A percentile compares a stretch with the other conserved stretches of the same genome.
These are phyloP conservation scores for Creontiades dilutus DNA, from an alignment of 2,888 invertebrate genomes.

Conservation along the genomic window DNA sequence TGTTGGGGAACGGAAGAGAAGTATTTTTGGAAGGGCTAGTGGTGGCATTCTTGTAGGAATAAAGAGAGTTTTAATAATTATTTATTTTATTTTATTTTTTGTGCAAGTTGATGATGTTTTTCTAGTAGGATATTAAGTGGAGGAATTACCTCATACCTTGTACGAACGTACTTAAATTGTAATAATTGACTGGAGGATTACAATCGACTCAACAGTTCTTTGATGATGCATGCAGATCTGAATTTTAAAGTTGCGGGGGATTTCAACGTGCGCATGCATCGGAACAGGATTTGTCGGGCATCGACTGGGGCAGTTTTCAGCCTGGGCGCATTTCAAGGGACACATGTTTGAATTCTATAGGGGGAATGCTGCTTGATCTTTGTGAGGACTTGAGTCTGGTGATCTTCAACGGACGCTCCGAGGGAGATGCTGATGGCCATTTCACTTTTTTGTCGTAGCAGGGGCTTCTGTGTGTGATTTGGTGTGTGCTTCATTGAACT, in stretches of 20 bases:
- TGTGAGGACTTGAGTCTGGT: constrained; percentile 39
- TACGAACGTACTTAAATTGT: background rate
- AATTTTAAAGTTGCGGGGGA: constrained; percentile 41
- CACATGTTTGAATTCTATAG: background rate
- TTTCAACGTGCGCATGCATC: constrained; percentile 27
- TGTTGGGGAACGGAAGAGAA: background rate
- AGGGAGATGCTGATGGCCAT: constrained; percentile 14
- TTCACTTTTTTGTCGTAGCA: constrained; percentile 1
- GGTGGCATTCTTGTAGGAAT: background rate
- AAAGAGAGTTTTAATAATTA: background rate
- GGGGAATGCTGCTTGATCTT: constrained; percentile 15
- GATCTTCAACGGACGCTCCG: constrained; percentile 45
- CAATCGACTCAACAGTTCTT: background rate
- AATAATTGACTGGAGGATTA: background rate
- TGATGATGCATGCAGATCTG: background rate
- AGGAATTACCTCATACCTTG: background rate
- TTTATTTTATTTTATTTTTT: too few species aligned
- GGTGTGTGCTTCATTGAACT: constrained; percentile 14
- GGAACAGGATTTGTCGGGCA: background rate
- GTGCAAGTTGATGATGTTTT: background rate
- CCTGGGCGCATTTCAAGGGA: constrained; percentile 24
- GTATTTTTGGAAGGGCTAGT: background rate
- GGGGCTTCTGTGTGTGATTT: constrained; percentile 53
- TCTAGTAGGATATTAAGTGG: background rate
- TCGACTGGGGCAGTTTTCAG: constrained; percentile 6